Base-by-base conservation (phyloP, 2,888 invertebrate species). In the Tetragonisca angustula region DNA sequence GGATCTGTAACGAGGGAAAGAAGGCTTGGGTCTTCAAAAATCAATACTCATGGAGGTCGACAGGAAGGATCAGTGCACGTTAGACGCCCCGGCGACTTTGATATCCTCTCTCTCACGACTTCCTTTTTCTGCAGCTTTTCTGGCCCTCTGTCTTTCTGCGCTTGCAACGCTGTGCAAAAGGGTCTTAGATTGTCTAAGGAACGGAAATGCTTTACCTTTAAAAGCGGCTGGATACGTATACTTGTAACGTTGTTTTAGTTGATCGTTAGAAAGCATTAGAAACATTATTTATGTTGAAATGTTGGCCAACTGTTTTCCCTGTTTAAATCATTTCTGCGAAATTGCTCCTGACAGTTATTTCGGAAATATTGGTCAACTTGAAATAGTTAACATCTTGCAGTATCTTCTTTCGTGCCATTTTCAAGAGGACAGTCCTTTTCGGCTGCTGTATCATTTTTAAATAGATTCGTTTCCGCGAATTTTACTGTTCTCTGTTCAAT, bases 41-140 rank as follows among this genome's bases (percentile, higher is more conserved):
- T 83, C 83, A 77, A 83, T 82, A 73, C 70, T 59, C 83, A 24
- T 49, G 50, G 65, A 65, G 64, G 65, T 61, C 52, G 49, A 32
- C 52, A 50, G 71, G 71, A 81, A 83, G 82, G 65, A 82, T 76
- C 59, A 27, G 52, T 43, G 4, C 6, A 52, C 65, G 82, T 82
- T 61, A 27, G 75, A 61, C 69, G 49, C 49, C 2, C 17, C 21
- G 21, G 1, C 21, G 56, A 69, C 78, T 82, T 74, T 65, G 81
- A 69, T 59, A 80, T 73, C 73, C 72, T 70, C 59, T 43, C 43
- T 70, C 68, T 21, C n/a, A 32, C 32, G 49, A 69, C 73, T 72
- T 52, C 62, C 70, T 59, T 52, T 59, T 52, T n/a, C 70, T 54
- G 17, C 17, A 21, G 19, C 56, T 43, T 36, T 1, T 9, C 1